These are phyloP conservation scores for Astropecten irregularis DNA, from an alignment of 53 echinoderm and acorn worm genomes.

Conservation along the genomic window DNA sequence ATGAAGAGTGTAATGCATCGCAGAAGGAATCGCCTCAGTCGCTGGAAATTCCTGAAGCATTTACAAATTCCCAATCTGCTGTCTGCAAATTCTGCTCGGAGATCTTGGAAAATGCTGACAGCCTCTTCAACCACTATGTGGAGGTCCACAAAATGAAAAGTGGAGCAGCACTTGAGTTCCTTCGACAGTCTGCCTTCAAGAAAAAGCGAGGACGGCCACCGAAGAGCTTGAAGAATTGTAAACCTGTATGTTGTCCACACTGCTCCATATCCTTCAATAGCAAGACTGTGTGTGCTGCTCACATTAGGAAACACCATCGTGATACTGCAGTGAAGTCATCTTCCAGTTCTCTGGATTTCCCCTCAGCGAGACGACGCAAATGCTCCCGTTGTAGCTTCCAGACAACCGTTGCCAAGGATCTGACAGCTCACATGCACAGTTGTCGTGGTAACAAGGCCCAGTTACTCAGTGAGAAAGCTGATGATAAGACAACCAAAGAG, in stretches of 20 bases:
- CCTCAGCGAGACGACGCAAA: slow-evolving; percentile 36
- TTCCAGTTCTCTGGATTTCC: background rate
- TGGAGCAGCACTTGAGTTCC: slow-evolving; percentile 25
- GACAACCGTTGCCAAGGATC: slow-evolving; percentile 35
- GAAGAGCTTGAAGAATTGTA: background rate
- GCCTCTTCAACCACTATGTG: slow-evolving; percentile 22
- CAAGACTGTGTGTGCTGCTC: slow-evolving; percentile 23
- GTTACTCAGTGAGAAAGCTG: background rate
- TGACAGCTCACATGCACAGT: slow-evolving; percentile 50
- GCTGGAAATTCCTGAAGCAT: background rate
- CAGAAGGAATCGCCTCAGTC: background rate
- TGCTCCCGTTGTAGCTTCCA: slow-evolving; percentile 49
- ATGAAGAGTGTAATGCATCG: background rate
- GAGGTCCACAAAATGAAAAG: slow-evolving; percentile 44
- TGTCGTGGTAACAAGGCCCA: slow-evolving; percentile 20
- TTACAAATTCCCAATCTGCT: background rate
- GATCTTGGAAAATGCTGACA: slow-evolving; percentile 8
- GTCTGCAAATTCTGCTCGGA: slow-evolving; percentile 47
- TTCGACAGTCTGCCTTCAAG: slow-evolving; percentile 23
- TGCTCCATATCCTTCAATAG: slow-evolving; percentile 24
- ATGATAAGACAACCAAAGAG: background rate
- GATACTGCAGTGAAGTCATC: background rate
- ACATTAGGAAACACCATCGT: slow-evolving; percentile 29
- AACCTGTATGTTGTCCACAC: slow-evolving; percentile 24
- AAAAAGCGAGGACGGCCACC: slow-evolving; percentile 35